Base-by-base conservation (phyloP, 2,797 vertebrate species). In the Amphiprion clarkii region DNA sequence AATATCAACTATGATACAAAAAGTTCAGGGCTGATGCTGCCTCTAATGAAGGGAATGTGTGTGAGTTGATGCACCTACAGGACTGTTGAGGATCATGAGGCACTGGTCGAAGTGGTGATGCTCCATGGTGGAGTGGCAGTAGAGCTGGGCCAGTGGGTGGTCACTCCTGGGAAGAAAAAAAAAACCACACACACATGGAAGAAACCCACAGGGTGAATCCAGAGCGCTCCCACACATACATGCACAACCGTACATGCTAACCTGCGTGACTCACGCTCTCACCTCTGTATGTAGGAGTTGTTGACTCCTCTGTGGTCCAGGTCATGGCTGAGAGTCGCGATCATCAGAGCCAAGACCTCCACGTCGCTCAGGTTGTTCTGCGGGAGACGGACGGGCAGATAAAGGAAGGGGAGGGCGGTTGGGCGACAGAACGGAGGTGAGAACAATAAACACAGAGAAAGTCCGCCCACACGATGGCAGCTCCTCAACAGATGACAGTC, bases 21-120 rank as follows among this genome's bases (percentile, higher is more conserved):
- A 27, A 27, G 27, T 49, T n/a, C n/a, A 19, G 6, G 48, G 1
- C 19, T n/a, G 19, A 49, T 21, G 48, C 9, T 7, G 6, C 48
- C 19, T 49, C 44, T 46, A 46, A 46, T 49, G 1, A 3, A 7
- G 53, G 17, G 63, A 17, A n/a, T 78, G 64, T 31, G 53, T 17
- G 59, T 17, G 76, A 48, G 51, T 51, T 14, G 16, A 59, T 53
- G 29, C 54, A 85, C 96, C 94, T 93, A 99, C 98, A 54, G 96
- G 97, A 76, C 96, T 98, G 82, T 98, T 99, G 70, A 99, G 96
- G 85, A 99, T 97, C 98, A 99, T 99, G 88, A 99, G 95, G 91
- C 98, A 99, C 92, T 99, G 98, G 92, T 99, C 97, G 46, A 99
- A 98, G 91, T 99, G 98, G 81, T 99, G 98, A 78, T 99, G 98